Percentiles rank a stretch among this genome's conserved stretches.
Conservation (phyloP, 2,888 invertebrate species). For the Frankliniella fusca region DNA sequence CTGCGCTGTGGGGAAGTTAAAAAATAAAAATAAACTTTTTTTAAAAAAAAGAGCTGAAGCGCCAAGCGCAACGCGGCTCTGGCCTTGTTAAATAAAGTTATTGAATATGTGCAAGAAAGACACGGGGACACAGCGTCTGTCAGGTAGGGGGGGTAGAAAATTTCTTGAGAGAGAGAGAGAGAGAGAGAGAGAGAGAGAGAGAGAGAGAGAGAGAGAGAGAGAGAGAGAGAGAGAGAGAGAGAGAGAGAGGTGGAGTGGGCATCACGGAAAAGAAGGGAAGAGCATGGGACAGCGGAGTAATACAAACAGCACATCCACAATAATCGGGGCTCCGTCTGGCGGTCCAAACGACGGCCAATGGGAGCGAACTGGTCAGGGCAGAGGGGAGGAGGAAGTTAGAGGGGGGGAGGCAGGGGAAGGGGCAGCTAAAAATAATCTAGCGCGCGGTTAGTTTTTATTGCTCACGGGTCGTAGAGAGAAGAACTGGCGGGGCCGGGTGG, state of each 20-base stretch:
- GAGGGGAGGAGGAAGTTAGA: no score
- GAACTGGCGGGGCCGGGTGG: not conserved
- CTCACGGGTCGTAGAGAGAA: not conserved
- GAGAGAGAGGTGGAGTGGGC: not conserved
- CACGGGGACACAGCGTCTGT: no score
- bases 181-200: not conserved
- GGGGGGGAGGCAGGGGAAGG: not conserved
- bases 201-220: not conserved
- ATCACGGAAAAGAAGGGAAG: not conserved
- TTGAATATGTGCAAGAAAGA: no score
- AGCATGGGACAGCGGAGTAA: not conserved
- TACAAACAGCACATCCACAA: not conserved
- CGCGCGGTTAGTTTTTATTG: slow-evolving; percentile 15
- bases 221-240: not conserved
- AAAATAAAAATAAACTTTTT: no score
- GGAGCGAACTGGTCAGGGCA: not conserved
- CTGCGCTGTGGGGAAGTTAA: no score
- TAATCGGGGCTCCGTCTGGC: slow-evolving; percentile 5
- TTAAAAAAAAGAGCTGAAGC: no score
- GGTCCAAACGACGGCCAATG: not conserved
- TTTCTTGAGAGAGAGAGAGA: slow-evolving; percentile 1
- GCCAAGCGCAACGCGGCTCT: no score
- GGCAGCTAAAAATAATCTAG: slow-evolving; percentile 2
- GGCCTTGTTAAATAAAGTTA: no score
- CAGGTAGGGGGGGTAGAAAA: no score